These are phyloP conservation scores for Schlechtendalia chinensis DNA, from an alignment of 1,140 invertebrate genomes.

Conservation along the genomic window DNA sequence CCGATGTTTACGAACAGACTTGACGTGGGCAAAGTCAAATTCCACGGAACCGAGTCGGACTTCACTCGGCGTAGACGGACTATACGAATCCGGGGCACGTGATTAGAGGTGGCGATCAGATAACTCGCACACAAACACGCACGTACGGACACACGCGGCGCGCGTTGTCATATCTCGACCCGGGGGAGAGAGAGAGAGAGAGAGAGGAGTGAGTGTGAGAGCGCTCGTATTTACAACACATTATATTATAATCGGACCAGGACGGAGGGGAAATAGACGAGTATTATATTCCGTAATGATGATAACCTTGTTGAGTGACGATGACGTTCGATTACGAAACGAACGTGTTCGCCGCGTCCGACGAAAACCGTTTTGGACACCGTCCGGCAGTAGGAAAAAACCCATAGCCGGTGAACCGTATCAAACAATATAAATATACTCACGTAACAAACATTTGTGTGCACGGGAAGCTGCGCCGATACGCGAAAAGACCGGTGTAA, in stretches of 20 bases:
- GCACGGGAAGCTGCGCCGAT: neutral
- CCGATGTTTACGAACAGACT: neutral
- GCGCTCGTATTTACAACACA: too few species aligned
- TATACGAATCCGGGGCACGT: neutral
- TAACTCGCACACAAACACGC: too few species aligned
- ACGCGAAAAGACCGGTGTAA: neutral
- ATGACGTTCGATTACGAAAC: slow-evolving; percentile 1
- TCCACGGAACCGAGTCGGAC: neutral
- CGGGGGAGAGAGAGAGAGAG: too few species aligned
- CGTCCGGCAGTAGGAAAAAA: neutral
- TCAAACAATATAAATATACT: neutral
- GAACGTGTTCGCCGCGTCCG: neutral
- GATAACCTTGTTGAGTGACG: slow-evolving; percentile 20
- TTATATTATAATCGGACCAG: neutral
- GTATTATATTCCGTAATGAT: slow-evolving; percentile 20
- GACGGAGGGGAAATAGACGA: neutral
- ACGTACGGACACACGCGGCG: neutral
- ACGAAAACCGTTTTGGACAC: neutral
- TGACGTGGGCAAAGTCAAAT: neutral
- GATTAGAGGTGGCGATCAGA: neutral
- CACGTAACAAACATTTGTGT: neutral
- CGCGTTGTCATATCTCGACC: neutral
- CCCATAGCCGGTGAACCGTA: neutral
- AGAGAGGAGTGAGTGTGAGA: too few species aligned
- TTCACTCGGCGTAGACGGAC: neutral